phyloP scores from a whole-genome alignment of 2,113 vertebrate species.

The Lagenorhynchus albirostris region DNA sequence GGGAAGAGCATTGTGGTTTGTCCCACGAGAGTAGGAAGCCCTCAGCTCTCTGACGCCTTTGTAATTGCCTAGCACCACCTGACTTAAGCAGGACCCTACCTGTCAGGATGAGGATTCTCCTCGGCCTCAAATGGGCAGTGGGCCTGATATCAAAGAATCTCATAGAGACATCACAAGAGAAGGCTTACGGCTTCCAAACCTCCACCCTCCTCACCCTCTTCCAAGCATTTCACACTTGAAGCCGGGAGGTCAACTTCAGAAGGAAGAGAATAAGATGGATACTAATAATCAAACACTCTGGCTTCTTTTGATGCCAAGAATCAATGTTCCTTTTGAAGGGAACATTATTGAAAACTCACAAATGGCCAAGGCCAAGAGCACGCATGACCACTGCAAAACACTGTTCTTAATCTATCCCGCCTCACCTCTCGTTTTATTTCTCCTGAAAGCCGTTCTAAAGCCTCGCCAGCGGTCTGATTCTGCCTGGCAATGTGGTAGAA shows the following conservation, averaged over 20 bases:
- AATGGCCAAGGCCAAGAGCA: neutral
- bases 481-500: neutral
- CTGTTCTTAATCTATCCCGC: neutral
- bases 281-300: neutral
- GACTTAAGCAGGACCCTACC: neutral
- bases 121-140: neutral
- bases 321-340: slow-evolving; percentile 3
- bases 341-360: neutral
- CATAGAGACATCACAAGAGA: neutral
- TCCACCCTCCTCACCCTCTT: neutral
- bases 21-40: neutral
- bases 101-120: neutral
- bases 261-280: neutral
- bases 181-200: neutral
- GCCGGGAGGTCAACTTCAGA: neutral
- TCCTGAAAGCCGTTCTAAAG: slow-evolving; percentile 12
- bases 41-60: neutral
- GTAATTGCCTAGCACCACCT: neutral
- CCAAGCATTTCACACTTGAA: neutral
- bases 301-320: neutral
- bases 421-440: slow-evolving; percentile 2
- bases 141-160: neutral
- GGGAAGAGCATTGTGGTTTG: neutral
- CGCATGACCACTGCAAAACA: neutral
- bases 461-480: neutral